phyloP scores from a whole-genome alignment of 2,888 invertebrate species.

The Suillia variegata region DNA sequence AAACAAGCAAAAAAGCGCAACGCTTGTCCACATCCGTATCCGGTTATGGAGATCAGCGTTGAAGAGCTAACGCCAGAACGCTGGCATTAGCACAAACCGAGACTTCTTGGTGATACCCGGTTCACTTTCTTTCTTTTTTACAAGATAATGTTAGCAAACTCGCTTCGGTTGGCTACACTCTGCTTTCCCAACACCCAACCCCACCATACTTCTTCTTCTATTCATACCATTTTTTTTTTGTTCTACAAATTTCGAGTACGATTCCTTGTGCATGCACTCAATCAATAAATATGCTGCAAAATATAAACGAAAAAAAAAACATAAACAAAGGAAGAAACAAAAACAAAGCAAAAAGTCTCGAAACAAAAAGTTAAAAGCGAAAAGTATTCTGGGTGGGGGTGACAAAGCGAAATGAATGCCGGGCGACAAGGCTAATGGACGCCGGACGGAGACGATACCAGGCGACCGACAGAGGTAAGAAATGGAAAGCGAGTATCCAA shows the following conservation, averaged over 20 bases:
- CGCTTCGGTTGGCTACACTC: not conserved
- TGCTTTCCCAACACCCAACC: not conserved
- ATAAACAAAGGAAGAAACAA: too few species aligned
- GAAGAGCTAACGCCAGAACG: not conserved
- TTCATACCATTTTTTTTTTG: not conserved
- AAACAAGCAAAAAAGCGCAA: slow-evolving; percentile 18
- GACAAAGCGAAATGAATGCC: slow-evolving; percentile 25
- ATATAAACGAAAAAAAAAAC: slow-evolving; percentile 29
- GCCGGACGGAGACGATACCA: not conserved
- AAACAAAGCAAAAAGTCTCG: too few species aligned
- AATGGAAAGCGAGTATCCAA: too few species aligned
- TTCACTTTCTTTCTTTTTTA: too few species aligned
- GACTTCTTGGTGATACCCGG: slow-evolving; percentile 9
- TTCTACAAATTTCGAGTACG: too few species aligned
- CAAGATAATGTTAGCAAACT: not conserved
- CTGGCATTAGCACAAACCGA: too few species aligned
- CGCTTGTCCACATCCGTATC: slow-evolving; percentile 33
- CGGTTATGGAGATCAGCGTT: not conserved
- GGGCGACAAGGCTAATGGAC: not conserved
- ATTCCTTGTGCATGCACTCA: slow-evolving; percentile 33
- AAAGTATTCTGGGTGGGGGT: slow-evolving; percentile 37
- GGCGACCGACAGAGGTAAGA: slow-evolving; percentile 3
- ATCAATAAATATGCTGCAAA: slow-evolving; percentile 53
- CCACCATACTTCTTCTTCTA: slow-evolving; percentile 3
- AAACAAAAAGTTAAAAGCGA: too few species aligned